Evolutionary conservation across 2,113 vertebrate genomes (phyloP), one percentile per base, ranked within the genome.

Genomic region (Paedocypris sp.): DNA sequence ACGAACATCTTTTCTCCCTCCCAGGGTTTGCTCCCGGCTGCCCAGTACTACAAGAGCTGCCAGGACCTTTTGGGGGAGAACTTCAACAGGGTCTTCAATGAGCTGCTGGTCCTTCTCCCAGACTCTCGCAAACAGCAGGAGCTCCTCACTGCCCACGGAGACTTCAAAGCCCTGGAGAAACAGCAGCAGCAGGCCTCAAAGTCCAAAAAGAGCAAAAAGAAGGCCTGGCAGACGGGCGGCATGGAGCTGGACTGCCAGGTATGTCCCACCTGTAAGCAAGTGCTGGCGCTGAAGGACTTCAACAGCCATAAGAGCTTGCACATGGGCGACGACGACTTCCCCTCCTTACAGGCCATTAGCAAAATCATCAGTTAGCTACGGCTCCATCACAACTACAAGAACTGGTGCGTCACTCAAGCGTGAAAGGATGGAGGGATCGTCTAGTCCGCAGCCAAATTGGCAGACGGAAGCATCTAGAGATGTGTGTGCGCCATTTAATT

Each of bases 101-200:
- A 98, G 83, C 79, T 99, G 70, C 73, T 99, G 75, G 92, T 94
- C 48, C 80, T 99, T 13, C 70, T 99, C 58, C 95, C 95, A 0
- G 95, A 99, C 82, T 91, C 88, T 0, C 75, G 66, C 47, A 97
- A 96, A 75, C 95, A 99, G 75, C 93, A 94, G 78, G 94, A 98
- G 81, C 89, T 99, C 45, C 89, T 99, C 48, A 82, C 82, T 1
- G 94, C 93, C 1, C 94, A 99, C 54, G 77, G 80, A 0, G 89
- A 92, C 78, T 86, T 82, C 71, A 64, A 72, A 35, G 71, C 80
- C 46, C 77, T 73, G 19, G 92, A 93, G 67, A 89, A 82, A 36
- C 88, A 77, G 47, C 78, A 77, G 47, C 78, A 75, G 36, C 60
- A 60, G 0, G 76, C 66, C 59, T 75, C 66, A 61, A 91, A 85